Conservation (phyloP, 2,888 invertebrate genomes). For the Drosophila dives region DNA sequence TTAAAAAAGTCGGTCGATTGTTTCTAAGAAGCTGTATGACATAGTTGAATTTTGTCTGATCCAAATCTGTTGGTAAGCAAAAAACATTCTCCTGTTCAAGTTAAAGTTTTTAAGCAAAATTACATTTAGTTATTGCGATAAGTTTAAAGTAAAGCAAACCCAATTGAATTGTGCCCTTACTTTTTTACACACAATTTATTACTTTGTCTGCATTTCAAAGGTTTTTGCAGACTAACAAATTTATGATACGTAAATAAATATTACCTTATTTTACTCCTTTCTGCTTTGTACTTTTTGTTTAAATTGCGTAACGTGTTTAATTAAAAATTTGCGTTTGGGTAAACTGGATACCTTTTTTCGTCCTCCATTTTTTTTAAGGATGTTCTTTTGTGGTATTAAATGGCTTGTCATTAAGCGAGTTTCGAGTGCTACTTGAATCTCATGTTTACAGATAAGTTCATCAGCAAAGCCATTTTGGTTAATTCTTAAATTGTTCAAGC, state of each 20-base stretch:
- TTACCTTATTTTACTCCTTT: constrained; percentile 20
- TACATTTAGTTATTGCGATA: background rate
- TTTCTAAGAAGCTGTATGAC: background rate
- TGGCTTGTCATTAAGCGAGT: constrained; percentile 39
- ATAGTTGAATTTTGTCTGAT: background rate
- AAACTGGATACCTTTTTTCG: constrained; percentile 52
- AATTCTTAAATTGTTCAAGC: constrained; percentile 12
- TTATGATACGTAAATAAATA: constrained; percentile 19
- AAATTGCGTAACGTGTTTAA: constrained; percentile 72
- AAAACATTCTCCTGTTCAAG: background rate
- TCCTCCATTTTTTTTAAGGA: background rate
- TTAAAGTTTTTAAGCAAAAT: background rate
- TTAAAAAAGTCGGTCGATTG: background rate
- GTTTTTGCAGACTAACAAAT: constrained; percentile 4
- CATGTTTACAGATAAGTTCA: constrained; percentile 3
- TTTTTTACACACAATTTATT: background rate
- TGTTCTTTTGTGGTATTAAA: constrained; percentile 28
- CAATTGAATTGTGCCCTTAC: no score
- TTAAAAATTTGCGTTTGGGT: constrained; percentile 58
- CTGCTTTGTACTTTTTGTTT: constrained; percentile 20
- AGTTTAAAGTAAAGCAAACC: background rate
- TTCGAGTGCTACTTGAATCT: constrained; percentile 1
- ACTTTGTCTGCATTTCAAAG: constrained; percentile 21
- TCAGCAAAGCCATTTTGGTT: background rate
- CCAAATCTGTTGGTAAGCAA: background rate